These are phyloP conservation scores for Pseudeuparius sepicola DNA, from an alignment of 2,888 invertebrate genomes.

Conservation along the genomic window DNA sequence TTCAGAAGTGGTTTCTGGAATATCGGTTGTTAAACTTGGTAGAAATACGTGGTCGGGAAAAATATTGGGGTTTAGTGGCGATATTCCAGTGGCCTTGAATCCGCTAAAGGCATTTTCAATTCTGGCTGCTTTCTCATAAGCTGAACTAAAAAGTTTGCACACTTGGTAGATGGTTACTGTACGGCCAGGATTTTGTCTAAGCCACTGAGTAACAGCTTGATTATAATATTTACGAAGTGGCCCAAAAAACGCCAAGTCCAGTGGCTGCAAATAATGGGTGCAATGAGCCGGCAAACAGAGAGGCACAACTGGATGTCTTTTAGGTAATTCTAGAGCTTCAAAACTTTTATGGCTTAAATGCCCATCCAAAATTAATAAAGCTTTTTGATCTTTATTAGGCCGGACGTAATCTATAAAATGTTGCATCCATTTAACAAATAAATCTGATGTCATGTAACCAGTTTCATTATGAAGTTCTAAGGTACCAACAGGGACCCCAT, in stretches of 20 bases:
- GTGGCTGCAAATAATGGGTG: constrained; percentile 8
- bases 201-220: constrained; percentile 10
- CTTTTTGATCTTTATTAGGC: constrained; percentile 1
- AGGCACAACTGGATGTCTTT: not conserved
- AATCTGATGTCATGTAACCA: not conserved
- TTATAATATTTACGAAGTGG: constrained; percentile 9
- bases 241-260: constrained; percentile 14
- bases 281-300: constrained; percentile 4
- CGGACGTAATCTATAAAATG: constrained; percentile 1
- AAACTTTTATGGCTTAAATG: constrained; percentile 6
- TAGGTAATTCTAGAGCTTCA: constrained; percentile 4
- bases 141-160: constrained; percentile 9
- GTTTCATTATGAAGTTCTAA: too few species aligned
- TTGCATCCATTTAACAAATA: constrained; percentile 1
- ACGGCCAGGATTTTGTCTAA: constrained; percentile 12
- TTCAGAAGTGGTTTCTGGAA: constrained; percentile 1
- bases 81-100: constrained; percentile 3
- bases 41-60: constrained; percentile 10
- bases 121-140: constrained; percentile 10
- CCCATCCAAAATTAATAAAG: constrained; percentile 2
- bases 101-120: constrained; percentile 1
- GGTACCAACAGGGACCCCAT: too few species aligned
- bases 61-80: not conserved
- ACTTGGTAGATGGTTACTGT: too few species aligned
- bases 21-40: constrained; percentile 8